A percentile compares a stretch with the other conserved stretches of the same genome.
phyloP scores from a whole-genome alignment of 2,888 invertebrate genomes.

The Brachypalpus laphriformis region DNA sequence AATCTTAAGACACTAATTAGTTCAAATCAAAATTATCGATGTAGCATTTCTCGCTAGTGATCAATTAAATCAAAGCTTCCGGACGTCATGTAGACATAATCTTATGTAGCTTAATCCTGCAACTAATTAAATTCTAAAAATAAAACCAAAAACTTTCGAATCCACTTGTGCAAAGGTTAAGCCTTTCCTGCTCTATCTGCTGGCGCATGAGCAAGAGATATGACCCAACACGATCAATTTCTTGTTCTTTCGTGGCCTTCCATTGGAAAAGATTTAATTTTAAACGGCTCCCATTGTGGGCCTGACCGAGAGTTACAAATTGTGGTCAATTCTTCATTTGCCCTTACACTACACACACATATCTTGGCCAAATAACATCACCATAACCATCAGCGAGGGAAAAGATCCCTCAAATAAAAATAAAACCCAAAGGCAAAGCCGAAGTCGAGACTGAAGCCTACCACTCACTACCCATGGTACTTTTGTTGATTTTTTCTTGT shows the following conservation, averaged over 20 bases:
- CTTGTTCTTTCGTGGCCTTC: constrained; percentile 63
- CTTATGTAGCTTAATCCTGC: constrained; percentile 31
- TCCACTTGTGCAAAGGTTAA: background rate
- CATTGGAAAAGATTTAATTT: constrained; percentile 70
- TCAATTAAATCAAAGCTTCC: constrained; percentile 15
- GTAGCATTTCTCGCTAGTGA: background rate
- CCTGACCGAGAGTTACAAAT: constrained; percentile 66
- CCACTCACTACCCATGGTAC: constrained; percentile 16
- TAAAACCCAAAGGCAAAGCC: constrained; percentile 9
- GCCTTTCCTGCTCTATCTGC: background rate
- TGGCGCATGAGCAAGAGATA: constrained; percentile 43
- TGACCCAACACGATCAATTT: constrained; percentile 64
- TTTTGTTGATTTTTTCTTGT: constrained; percentile 50
- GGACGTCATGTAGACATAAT: constrained; percentile 29
- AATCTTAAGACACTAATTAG: background rate
- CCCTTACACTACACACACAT: constrained; percentile 32
- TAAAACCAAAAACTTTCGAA: constrained; percentile 42
- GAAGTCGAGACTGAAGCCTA: constrained; percentile 4
- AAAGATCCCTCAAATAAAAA: constrained; percentile 46
- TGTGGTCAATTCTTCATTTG: constrained; percentile 68
- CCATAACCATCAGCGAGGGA: constrained; percentile 33
- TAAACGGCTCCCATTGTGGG: constrained; percentile 71
- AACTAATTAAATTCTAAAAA: constrained; percentile 61
- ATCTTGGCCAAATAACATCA: constrained; percentile 65
- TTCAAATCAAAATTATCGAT: background rate